Percentiles rank a stretch among this genome's conserved stretches.
Conservation (phyloP, 37 sponge, comb jelly and placozoan genomes). For the Dysidea cf. avara region DNA sequence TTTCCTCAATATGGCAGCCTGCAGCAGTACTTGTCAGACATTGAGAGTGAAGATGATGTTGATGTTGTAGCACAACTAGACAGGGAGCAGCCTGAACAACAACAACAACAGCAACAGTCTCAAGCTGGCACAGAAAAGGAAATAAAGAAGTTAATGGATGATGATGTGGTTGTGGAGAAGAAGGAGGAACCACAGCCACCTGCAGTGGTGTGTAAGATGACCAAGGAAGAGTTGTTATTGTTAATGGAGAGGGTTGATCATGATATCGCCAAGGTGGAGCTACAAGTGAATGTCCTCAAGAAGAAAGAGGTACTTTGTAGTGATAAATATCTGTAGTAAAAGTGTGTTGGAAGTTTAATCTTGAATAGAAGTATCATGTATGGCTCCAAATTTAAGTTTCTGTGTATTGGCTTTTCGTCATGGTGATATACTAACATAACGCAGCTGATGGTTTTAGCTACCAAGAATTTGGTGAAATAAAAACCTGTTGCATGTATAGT, state of each 20-base stretch:
- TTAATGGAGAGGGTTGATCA: constrained; percentile 77
- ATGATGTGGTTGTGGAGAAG: not conserved
- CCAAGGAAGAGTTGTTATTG: constrained; percentile 69
- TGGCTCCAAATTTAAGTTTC: too few relatives aligned
- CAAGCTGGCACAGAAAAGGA: not conserved
- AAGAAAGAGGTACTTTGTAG: constrained; percentile 48
- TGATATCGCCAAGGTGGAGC: constrained; percentile 52
- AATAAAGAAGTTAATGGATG: not conserved
- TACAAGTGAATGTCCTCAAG: constrained; percentile 42
- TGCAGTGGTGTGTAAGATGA: constrained; percentile 10
- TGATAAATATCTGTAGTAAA: too few relatives aligned
- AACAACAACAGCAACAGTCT: too few relatives aligned
- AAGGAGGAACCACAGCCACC: constrained; percentile 3
- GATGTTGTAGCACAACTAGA: too few relatives aligned
- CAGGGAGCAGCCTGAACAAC: too few relatives aligned
- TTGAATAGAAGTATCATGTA: too few relatives aligned
- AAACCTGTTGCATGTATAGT: too few relatives aligned
- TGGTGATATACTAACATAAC: too few relatives aligned
- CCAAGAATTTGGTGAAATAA: too few relatives aligned
- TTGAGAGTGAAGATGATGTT: constrained; percentile 77
- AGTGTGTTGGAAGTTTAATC: too few relatives aligned
- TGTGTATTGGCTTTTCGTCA: too few relatives aligned
- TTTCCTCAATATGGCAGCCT: not conserved
- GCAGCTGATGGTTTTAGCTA: too few relatives aligned
- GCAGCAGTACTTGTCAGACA: constrained; percentile 45